Evolutionary conservation across 2,113 vertebrate species (phyloP).

Genomic region (Lepidothrix coronata): DNA sequence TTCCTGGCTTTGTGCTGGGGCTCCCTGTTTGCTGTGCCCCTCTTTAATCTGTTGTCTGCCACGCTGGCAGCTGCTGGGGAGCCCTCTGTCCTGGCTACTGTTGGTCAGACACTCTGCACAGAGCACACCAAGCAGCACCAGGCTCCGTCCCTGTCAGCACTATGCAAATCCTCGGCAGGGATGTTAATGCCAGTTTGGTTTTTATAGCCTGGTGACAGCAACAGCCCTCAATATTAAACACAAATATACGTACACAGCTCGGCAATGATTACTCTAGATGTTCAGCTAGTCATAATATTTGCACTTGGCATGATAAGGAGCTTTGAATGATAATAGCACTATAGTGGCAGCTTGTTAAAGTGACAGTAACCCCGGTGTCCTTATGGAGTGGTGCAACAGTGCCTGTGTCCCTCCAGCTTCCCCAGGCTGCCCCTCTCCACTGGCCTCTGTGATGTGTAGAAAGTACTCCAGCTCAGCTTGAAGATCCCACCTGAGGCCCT

Average conservation of each 20-base stretch:
- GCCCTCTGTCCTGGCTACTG: neutral
- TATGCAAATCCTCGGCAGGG: slow-evolving; percentile 42
- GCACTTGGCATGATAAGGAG: slow-evolving; percentile 35
- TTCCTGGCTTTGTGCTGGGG: neutral
- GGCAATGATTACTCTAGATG: slow-evolving; percentile 42
- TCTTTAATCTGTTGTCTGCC: neutral
- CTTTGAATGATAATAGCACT: slow-evolving; percentile 55
- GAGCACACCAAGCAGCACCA: neutral
- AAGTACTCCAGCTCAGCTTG: neutral
- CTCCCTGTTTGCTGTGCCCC: neutral
- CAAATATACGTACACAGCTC: slow-evolving; percentile 55
- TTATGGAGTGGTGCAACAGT: neutral
- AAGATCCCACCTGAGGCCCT: neutral
- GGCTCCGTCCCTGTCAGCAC: slow-evolving; percentile 40
- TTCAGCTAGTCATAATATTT: slow-evolving; percentile 64
- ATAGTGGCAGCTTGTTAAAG: slow-evolving; percentile 42
- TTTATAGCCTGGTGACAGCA: slow-evolving; percentile 66
- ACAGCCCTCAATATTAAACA: slow-evolving; percentile 62
- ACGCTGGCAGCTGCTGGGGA: neutral
- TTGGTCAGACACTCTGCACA: neutral
- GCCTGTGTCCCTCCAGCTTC: neutral
- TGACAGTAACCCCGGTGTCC: slow-evolving; percentile 40
- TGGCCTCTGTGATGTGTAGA: neutral
- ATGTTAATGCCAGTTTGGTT: slow-evolving; percentile 52
- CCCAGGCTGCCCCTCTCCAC: neutral